Percentiles rank a stretch among this genome's conserved stretches.
phyloP scores from a whole-genome alignment of 2,113 vertebrate species.

The Halcyon senegalensis region DNA sequence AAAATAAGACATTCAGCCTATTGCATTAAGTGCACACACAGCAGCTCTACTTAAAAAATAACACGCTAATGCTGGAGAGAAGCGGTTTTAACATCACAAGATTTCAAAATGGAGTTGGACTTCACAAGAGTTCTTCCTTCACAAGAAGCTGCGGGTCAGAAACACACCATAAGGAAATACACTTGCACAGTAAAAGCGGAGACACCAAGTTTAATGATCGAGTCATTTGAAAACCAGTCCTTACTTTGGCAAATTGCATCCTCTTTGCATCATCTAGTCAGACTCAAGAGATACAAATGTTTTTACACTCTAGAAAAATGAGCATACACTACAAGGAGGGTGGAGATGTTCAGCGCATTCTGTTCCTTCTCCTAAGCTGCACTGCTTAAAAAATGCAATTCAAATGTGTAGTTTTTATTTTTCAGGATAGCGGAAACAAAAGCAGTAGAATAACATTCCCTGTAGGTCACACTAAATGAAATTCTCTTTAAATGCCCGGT shows the following conservation, averaged over 20 bases:
- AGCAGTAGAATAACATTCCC: neutral
- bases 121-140: neutral
- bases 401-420: neutral
- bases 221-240: neutral
- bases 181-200: neutral
- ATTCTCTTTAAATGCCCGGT: neutral
- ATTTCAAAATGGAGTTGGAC: neutral
- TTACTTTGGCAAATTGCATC: neutral
- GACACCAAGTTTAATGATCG: neutral
- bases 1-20: neutral
- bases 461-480: neutral
- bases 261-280: neutral
- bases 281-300: neutral
- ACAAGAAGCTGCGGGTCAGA: neutral
- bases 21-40: neutral
- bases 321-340: neutral
- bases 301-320: neutral
- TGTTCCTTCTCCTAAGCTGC: neutral
- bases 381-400: neutral
- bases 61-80: neutral
- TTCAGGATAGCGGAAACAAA: neutral
- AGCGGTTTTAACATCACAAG: neutral
- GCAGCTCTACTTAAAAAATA: neutral
- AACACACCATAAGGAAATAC: neutral
- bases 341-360: neutral